Conservation (phyloP, 2,797 vertebrate species). For the Sebastes hubbsi region DNA sequence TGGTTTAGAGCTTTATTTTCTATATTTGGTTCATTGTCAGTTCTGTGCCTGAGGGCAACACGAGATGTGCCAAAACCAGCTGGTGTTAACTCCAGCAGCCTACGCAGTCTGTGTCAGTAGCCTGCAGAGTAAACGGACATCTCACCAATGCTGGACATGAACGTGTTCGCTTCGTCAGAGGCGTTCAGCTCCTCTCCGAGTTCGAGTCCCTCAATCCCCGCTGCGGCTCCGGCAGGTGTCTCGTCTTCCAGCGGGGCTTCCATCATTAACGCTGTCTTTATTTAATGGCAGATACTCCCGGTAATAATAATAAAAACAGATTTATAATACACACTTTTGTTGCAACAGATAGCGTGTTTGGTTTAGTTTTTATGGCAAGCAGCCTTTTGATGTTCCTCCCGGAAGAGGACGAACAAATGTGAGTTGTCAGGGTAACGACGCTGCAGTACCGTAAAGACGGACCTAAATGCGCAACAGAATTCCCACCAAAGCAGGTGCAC, state of each 20-base stretch:
- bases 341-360: fast-evolving
- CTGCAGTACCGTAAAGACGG: conserved; percentile 27
- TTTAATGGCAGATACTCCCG: not conserved
- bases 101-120: not conserved
- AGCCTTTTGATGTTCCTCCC: not conserved
- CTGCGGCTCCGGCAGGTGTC: not conserved
- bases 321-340: not conserved
- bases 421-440: conserved; percentile 1
- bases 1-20: no score
- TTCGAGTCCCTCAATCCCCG: not conserved
- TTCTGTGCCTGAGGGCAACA: no score
- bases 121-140: not conserved
- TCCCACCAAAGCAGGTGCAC: not conserved
- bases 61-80: conserved; percentile 42
- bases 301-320: not conserved
- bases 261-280: not conserved
- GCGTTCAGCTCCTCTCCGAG: conserved; percentile 35
- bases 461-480: not conserved
- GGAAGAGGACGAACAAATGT: not conserved
- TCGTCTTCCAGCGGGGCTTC: conserved; percentile 15
- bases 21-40: no score
- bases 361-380: not conserved
- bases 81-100: not conserved
- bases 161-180: conserved; percentile 69
- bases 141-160: conserved; percentile 76